These are phyloP conservation scores for Drosophila parthenogenetica DNA, from an alignment of 2,888 invertebrate genomes.

Conservation along the genomic window DNA sequence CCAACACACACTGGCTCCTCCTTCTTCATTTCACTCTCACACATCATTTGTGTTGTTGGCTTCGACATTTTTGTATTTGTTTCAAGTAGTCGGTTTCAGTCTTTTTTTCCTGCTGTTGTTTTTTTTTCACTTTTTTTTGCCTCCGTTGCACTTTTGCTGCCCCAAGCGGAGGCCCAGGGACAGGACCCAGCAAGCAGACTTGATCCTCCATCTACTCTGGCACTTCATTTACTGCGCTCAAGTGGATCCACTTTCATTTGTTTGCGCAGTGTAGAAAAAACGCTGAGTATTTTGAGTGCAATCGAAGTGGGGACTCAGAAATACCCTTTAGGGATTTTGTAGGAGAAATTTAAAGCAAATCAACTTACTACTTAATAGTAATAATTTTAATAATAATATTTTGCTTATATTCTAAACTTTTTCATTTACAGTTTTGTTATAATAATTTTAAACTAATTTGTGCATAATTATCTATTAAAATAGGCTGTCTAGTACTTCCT, in stretches of 20 bases:
- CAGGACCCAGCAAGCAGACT: constrained; percentile 32
- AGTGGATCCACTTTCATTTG: constrained; percentile 83
- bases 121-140: constrained; percentile 61
- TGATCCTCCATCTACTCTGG: constrained; percentile 58
- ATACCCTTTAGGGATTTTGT: background rate
- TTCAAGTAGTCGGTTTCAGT: constrained; percentile 57
- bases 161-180: constrained; percentile 32
- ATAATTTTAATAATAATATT: too few species aligned
- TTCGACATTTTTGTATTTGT: constrained; percentile 77
- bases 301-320: background rate
- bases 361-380: too few species aligned
- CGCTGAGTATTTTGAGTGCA: background rate
- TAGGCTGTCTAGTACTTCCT: too few species aligned
- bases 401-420: too few species aligned
- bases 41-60: constrained; percentile 70
- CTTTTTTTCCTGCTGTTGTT: constrained; percentile 4
- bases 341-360: background rate
- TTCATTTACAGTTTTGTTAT: too few species aligned
- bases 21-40: constrained; percentile 32
- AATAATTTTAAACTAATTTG: too few species aligned
- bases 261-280: constrained; percentile 68
- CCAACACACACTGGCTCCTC: constrained; percentile 9
- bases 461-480: too few species aligned
- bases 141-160: constrained; percentile 82
- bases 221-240: constrained; percentile 82